phyloP scores from a whole-genome alignment of 2,797 vertebrate genomes.

The Somateria mollissima region DNA sequence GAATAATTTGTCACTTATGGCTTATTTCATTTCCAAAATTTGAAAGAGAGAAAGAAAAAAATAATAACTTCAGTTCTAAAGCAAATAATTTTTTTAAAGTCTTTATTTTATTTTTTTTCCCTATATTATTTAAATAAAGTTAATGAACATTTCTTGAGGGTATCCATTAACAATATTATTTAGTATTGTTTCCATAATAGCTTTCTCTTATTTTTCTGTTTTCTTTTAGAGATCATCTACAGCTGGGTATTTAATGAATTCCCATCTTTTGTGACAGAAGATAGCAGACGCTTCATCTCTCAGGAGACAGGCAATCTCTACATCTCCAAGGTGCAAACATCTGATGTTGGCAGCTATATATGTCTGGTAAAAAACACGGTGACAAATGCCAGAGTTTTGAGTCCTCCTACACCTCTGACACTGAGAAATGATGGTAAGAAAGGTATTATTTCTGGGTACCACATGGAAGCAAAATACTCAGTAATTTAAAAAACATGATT shows the following conservation, averaged over 20 bases:
- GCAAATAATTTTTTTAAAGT: neutral
- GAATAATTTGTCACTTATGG: too few species aligned
- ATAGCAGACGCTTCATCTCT: conserved; percentile 97
- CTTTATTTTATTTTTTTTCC: neutral
- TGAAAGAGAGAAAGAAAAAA: neutral
- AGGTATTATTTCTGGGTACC: neutral
- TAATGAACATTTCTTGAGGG: neutral
- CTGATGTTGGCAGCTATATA: conserved; percentile 96
- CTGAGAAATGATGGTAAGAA: conserved; percentile 93
- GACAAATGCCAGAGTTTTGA: conserved; percentile 92
- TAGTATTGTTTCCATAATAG: neutral
- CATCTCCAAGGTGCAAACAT: conserved; percentile 96
- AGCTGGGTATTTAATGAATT: conserved; percentile 99
- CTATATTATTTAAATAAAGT: neutral
- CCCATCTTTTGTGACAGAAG: conserved; percentile 95
- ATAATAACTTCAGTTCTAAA: neutral
- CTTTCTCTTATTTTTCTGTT: neutral
- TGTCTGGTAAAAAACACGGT: conserved; percentile 94
- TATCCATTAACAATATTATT: neutral
- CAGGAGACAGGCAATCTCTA: conserved; percentile 97
- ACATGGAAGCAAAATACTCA: neutral
- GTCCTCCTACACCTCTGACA: conserved; percentile 94
- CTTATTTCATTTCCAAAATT: neutral
- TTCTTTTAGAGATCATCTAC: conserved; percentile 91
- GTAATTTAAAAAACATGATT: neutral